Evolutionary conservation across 2,113 vertebrate species (phyloP).

Genomic region (Xyrauchen texanus): DNA sequence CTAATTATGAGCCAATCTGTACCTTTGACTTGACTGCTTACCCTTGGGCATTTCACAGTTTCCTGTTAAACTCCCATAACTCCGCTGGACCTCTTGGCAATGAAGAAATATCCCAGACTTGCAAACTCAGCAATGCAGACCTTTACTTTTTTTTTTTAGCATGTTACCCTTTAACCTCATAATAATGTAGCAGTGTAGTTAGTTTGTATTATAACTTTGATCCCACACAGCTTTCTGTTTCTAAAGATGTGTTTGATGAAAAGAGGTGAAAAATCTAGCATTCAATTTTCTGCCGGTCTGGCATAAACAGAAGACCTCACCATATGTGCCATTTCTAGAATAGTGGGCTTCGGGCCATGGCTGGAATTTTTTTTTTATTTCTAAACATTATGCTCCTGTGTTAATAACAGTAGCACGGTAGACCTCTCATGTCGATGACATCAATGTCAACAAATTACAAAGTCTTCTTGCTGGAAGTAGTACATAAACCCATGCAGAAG

Average conservation of each 20-base stretch:
- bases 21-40: constrained; percentile 18
- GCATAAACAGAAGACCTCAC: background rate
- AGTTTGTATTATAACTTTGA: constrained; percentile 38
- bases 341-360: constrained; percentile 20
- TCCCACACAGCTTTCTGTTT: constrained; percentile 14
- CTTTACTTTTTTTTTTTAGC: background rate
- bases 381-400: constrained; percentile 32
- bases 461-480: too few species aligned
- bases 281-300: constrained; percentile 41
- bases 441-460: too few species aligned
- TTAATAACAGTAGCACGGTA: constrained; percentile 45
- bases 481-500: too few species aligned
- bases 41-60: constrained; percentile 38
- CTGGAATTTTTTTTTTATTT: constrained; percentile 15
- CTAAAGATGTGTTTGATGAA: constrained; percentile 41
- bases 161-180: constrained; percentile 22
- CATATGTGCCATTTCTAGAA: background rate
- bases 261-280: constrained; percentile 35
- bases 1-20: constrained; percentile 20
- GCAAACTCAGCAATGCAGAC: background rate
- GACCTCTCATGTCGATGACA: background rate
- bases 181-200: constrained; percentile 46
- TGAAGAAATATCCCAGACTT: constrained; percentile 15
- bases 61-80: constrained; percentile 22
- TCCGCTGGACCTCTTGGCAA: constrained; percentile 8